These are phyloP conservation scores for Hypomesus transpacificus DNA, from an alignment of 2,113 vertebrate species.

Conservation along the genomic window DNA sequence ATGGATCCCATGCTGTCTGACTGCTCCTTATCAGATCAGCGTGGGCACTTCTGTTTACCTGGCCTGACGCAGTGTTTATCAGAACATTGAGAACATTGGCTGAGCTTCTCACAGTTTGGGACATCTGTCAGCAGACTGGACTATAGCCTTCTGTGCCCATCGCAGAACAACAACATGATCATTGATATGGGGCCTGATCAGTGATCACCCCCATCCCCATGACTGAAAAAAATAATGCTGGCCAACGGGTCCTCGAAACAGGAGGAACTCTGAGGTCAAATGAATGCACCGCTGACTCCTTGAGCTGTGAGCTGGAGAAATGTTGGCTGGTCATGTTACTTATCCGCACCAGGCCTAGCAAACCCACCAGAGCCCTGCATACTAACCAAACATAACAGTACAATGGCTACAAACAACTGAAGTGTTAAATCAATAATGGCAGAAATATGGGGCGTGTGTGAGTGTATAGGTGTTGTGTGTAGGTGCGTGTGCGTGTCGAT, in stretches of 20 bases:
- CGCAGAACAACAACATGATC: no score
- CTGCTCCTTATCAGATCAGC: constrained; percentile 48
- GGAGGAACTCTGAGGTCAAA: no score
- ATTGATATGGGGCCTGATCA: no score
- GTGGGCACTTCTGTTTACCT: constrained; percentile 35
- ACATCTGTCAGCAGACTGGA: neutral
- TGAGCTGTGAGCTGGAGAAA: no score
- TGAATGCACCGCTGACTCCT: no score
- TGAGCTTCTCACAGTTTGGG: neutral
- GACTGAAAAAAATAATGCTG: no score
- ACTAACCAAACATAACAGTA: constrained; percentile 55
- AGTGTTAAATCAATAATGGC: constrained; percentile 47
- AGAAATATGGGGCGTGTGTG: constrained; percentile 46
- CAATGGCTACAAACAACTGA: constrained; percentile 55
- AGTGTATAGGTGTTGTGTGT: constrained; percentile 28
- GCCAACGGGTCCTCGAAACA: no score
- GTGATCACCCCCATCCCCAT: no score
- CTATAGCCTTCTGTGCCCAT: no score
- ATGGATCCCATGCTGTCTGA: constrained; percentile 43
- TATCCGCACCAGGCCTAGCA: constrained; percentile 44
- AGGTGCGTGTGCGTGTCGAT: constrained; percentile 28
- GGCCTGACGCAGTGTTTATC: constrained; percentile 32
- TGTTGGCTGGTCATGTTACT: constrained; percentile 9
- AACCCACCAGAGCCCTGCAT: constrained; percentile 47
- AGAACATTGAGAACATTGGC: constrained; percentile 12